Evolutionary conservation across 2,888 invertebrate genomes (phyloP).

Genomic region (Oxycera nigricornis): DNA sequence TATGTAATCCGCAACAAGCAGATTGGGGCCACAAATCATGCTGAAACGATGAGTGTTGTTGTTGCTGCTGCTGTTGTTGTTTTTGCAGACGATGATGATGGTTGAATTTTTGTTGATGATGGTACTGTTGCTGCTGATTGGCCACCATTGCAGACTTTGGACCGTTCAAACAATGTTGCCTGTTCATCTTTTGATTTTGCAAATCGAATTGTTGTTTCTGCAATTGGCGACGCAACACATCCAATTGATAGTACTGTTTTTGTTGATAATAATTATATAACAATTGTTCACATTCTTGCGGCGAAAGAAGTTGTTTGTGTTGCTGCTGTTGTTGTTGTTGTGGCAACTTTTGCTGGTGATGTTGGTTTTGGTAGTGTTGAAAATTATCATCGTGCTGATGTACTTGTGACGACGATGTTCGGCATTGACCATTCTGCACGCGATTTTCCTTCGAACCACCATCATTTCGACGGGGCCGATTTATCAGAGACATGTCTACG

Average conservation of each 20-base stretch:
- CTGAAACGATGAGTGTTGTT: neutral
- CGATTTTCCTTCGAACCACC: conserved; percentile 47
- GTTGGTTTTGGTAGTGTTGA: conserved; percentile 27
- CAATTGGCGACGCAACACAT: conserved; percentile 58
- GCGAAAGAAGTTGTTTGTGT: conserved; percentile 54
- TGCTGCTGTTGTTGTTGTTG: conserved; percentile 44
- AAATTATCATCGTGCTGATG: neutral
- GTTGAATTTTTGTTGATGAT: conserved; percentile 24
- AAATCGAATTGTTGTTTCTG: conserved; percentile 42
- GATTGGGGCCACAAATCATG: neutral
- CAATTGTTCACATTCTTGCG: conserved; percentile 69
- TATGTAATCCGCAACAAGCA: conserved; percentile 14
- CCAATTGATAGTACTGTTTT: conserved; percentile 59
- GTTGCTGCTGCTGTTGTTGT: neutral
- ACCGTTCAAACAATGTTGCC: too few relatives aligned
- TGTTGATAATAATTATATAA: conserved; percentile 61
- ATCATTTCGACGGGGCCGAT: conserved; percentile 50
- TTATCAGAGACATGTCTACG: conserved; percentile 60
- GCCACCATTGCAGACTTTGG: too few relatives aligned
- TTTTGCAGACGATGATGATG: too few relatives aligned
- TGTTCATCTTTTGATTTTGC: conserved; percentile 59
- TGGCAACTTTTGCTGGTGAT: conserved; percentile 51
- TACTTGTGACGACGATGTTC: neutral
- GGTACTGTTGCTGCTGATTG: conserved; percentile 40
- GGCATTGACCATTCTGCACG: conserved; percentile 44